phyloP scores from a whole-genome alignment of 2,888 invertebrate species.

The Andricus quercusramuli region DNA sequence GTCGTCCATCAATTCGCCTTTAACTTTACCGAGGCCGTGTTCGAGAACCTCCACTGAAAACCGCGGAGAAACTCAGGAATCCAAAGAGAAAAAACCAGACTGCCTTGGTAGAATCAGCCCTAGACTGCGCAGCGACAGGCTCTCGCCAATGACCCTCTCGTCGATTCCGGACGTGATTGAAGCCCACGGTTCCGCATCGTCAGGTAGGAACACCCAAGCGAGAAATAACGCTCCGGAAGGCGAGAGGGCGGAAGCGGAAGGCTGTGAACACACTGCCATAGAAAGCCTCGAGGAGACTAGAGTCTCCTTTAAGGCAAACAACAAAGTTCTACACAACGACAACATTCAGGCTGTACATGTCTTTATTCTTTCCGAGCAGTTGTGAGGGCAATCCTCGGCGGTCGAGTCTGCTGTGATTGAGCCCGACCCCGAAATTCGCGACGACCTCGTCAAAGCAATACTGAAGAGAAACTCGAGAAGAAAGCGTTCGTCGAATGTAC shows the following conservation, averaged over 20 bases:
- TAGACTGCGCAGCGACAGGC: slow-evolving; percentile 55
- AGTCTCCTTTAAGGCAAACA: slow-evolving; percentile 65
- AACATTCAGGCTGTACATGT: slow-evolving; percentile 75
- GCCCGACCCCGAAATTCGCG: slow-evolving; percentile 33
- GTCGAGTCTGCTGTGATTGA: slow-evolving; percentile 39
- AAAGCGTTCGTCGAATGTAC: slow-evolving; percentile 51
- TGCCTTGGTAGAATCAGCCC: slow-evolving; percentile 63
- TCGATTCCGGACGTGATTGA: slow-evolving; percentile 70
- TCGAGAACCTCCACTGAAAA: slow-evolving; percentile 17
- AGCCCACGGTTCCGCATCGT: slow-evolving; percentile 61
- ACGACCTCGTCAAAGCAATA: slow-evolving; percentile 50
- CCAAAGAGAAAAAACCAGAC: slow-evolving; percentile 59
- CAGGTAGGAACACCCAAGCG: not conserved
- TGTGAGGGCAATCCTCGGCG: slow-evolving; percentile 65
- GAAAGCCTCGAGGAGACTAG: slow-evolving; percentile 67
- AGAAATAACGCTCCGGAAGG: slow-evolving; percentile 63
- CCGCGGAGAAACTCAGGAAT: slow-evolving; percentile 40
- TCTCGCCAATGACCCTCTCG: slow-evolving; percentile 60
- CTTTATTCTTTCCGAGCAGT: slow-evolving; percentile 76
- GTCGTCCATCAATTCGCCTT: slow-evolving; percentile 43
- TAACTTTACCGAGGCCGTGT: slow-evolving; percentile 38
- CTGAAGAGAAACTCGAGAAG: slow-evolving; percentile 49
- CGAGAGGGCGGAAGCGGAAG: slow-evolving; percentile 74
- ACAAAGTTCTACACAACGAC: slow-evolving; percentile 71
- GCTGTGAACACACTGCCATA: slow-evolving; percentile 71